Evolutionary conservation across 2,888 invertebrate species (phyloP).

Genomic region (Synanthedon formicaeformis): DNA sequence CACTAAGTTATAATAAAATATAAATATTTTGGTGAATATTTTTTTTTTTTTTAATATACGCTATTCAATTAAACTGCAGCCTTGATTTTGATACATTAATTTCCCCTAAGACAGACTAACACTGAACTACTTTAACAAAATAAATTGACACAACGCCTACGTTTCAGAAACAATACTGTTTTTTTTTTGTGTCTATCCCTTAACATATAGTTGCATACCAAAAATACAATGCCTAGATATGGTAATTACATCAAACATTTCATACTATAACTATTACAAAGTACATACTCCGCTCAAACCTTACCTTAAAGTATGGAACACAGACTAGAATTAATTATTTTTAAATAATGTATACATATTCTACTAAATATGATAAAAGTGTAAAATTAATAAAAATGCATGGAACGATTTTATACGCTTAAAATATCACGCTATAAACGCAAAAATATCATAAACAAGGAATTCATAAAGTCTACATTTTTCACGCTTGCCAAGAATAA

Average conservation of each 20-base stretch:
- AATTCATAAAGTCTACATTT: not conserved
- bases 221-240: not conserved
- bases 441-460: not conserved
- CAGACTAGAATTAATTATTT: not conserved
- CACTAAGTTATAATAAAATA: constrained; percentile 3
- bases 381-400: not conserved
- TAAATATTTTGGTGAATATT: constrained; percentile 1
- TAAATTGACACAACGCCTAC: constrained; percentile 8
- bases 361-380: no score
- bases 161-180: constrained; percentile 4
- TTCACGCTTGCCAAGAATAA: no score
- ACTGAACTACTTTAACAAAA: constrained; percentile 20
- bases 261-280: not conserved
- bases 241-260: not conserved
- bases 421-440: not conserved
- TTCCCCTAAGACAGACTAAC: constrained; percentile 25
- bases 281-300: not conserved
- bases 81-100: constrained; percentile 30
- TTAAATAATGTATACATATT: not conserved
- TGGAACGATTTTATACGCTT: not conserved
- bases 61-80: constrained; percentile 32
- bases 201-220: not conserved
- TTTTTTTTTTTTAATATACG: constrained; percentile 8
- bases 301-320: not conserved
- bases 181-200: not conserved